Percentiles rank a stretch among this genome's conserved stretches.
phyloP scores from a whole-genome alignment of 2,113 vertebrate species.

The Columba janthina region DNA sequence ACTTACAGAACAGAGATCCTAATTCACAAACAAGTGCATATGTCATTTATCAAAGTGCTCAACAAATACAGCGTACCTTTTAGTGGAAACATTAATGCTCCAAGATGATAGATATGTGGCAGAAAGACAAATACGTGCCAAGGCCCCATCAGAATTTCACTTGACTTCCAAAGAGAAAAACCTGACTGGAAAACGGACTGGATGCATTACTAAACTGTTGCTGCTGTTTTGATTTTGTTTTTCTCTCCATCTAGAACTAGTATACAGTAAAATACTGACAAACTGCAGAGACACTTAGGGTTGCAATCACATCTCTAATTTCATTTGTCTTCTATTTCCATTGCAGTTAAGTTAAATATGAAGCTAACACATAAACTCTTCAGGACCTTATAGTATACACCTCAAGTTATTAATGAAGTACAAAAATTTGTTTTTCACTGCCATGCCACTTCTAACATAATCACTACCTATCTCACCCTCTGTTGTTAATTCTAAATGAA shows the following conservation, averaged over 20 bases:
- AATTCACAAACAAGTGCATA: conserved; percentile 49
- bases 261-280: not conserved
- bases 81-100: not conserved
- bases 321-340: not conserved
- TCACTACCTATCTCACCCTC: not conserved
- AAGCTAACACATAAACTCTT: not conserved
- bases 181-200: not conserved
- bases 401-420: not conserved
- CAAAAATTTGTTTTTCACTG: not conserved
- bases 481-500: conserved; percentile 9
- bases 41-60: conserved; percentile 43
- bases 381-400: not conserved
- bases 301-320: not conserved
- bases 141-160: not conserved
- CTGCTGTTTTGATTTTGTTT: not conserved
- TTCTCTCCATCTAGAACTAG: not conserved
- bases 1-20: conserved; percentile 47
- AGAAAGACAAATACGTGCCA: not conserved
- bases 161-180: not conserved
- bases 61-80: not conserved
- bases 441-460: not conserved
- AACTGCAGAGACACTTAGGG: not conserved
- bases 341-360: not conserved
- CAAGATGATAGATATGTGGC: fast-evolving
- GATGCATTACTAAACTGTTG: not conserved